These are phyloP conservation scores for Platygyra sinensis DNA, from an alignment of 64 coral and sea anemone genomes.

Conservation along the genomic window DNA sequence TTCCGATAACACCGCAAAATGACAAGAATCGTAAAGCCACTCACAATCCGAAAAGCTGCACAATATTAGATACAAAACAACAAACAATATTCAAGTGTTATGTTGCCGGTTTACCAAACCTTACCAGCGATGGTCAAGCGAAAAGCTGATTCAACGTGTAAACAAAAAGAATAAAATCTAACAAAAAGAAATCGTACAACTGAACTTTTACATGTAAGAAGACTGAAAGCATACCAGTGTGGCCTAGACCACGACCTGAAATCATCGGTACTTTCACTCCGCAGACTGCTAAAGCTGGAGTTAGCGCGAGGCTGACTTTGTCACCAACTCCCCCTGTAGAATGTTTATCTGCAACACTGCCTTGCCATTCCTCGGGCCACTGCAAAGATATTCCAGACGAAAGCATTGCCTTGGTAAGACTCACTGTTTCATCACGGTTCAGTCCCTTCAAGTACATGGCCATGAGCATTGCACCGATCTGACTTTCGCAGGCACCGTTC, in stretches of 20 bases:
- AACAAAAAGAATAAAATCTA: neutral
- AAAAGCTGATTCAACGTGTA: neutral
- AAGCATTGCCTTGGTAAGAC: constrained; percentile 86
- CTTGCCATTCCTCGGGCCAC: constrained; percentile 85
- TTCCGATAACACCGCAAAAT: no score
- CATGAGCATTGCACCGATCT: constrained; percentile 96
- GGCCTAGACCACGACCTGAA: constrained; percentile 84
- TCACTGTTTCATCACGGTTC: constrained; percentile 77
- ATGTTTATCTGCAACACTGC: constrained; percentile 86
- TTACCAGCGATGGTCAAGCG: no score
- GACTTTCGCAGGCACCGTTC: constrained; percentile 52
- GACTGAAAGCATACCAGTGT: constrained; percentile 60
- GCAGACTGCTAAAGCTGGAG: constrained; percentile 77
- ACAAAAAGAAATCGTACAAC: neutral
- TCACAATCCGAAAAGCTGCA: no score
- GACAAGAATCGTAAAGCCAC: no score
- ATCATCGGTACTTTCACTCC: constrained; percentile 97
- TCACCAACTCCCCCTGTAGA: constrained; percentile 95
- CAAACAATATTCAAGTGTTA: no score
- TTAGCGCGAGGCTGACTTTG: constrained; percentile 83
- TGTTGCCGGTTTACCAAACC: no score
- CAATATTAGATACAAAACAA: no score
- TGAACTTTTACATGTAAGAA: neutral
- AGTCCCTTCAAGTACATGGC: constrained; percentile 88
- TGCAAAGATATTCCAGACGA: constrained; percentile 57